phyloP scores from a whole-genome alignment of 1,140 invertebrate genomes.

The Drosophila chauvacae region DNA sequence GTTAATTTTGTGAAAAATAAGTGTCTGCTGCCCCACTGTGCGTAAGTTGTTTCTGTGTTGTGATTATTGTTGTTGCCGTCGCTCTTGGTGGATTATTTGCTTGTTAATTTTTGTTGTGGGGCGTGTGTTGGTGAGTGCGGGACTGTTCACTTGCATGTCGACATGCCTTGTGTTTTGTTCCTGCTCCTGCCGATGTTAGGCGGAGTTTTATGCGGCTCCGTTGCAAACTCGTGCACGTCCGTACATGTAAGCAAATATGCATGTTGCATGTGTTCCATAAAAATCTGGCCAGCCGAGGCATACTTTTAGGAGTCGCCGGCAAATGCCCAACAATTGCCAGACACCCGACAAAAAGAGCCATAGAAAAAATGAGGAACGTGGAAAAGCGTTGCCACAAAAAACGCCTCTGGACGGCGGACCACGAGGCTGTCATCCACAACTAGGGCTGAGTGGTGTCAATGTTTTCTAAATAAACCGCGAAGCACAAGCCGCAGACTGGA shows the following conservation, averaged over 20 bases:
- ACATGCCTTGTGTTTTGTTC: constrained; percentile 25
- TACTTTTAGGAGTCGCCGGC: constrained; percentile 57
- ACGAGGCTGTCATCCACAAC: constrained; percentile 4
- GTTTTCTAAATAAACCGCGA: constrained; percentile 21
- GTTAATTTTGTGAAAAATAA: not conserved
- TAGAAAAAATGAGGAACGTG: constrained; percentile 20
- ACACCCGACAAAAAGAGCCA: constrained; percentile 46
- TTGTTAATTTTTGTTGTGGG: constrained; percentile 27
- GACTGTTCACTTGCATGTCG: constrained; percentile 64
- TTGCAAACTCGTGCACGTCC: constrained; percentile 32
- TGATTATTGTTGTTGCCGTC: constrained; percentile 23
- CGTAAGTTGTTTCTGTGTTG: constrained; percentile 21
- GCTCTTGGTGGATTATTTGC: constrained; percentile 28
- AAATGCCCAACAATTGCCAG: constrained; percentile 65
- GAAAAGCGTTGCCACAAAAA: constrained; percentile 7
- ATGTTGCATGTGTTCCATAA: constrained; percentile 35
- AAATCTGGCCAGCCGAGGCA: constrained; percentile 70
- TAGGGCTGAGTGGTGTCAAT: constrained; percentile 9
- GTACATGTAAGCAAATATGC: constrained; percentile 19
- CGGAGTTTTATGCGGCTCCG: constrained; percentile 62
- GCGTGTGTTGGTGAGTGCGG: constrained; percentile 41
- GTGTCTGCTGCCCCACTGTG: not conserved
- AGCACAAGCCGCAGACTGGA: constrained; percentile 10
- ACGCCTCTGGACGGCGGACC: constrained; percentile 1
- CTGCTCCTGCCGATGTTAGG: constrained; percentile 32